Evolutionary conservation across 2,113 vertebrate genomes (phyloP).

Genomic region (Benitochromis conjunctus): DNA sequence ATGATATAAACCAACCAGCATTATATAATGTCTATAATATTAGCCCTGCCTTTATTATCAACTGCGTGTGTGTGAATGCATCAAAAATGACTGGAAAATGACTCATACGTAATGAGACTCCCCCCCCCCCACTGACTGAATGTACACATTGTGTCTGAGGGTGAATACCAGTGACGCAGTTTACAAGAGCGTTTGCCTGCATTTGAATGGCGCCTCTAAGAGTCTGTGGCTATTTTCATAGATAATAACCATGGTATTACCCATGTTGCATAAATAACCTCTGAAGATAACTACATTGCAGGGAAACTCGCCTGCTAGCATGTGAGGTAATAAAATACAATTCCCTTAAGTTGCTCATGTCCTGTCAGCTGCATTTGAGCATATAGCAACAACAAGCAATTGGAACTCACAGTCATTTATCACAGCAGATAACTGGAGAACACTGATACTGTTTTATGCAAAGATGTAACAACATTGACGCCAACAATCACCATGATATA

Average conservation of each 20-base stretch:
- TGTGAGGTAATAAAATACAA: background rate
- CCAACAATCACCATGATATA: background rate
- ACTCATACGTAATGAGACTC: background rate
- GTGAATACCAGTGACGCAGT: background rate
- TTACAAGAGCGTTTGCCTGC: background rate
- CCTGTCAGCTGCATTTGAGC: constrained; percentile 15
- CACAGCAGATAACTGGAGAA: background rate
- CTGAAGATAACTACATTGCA: background rate
- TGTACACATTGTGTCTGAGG: background rate
- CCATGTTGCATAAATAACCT: background rate
- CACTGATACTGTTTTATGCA: background rate
- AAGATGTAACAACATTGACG: background rate
- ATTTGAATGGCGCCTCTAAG: constrained; percentile 10
- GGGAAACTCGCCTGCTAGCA: background rate
- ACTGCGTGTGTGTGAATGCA: background rate
- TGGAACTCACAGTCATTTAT: background rate
- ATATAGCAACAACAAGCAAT: background rate
- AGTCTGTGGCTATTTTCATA: constrained; percentile 5
- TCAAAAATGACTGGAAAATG: background rate
- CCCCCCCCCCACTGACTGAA: background rate
- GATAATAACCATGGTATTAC: constrained; percentile 8
- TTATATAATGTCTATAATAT: background rate
- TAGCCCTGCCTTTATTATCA: background rate
- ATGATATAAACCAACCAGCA: background rate
- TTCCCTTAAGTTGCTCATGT: constrained; percentile 4